These are phyloP conservation scores for Allacma fusca DNA, from an alignment of 2,888 invertebrate species.

Conservation along the genomic window DNA sequence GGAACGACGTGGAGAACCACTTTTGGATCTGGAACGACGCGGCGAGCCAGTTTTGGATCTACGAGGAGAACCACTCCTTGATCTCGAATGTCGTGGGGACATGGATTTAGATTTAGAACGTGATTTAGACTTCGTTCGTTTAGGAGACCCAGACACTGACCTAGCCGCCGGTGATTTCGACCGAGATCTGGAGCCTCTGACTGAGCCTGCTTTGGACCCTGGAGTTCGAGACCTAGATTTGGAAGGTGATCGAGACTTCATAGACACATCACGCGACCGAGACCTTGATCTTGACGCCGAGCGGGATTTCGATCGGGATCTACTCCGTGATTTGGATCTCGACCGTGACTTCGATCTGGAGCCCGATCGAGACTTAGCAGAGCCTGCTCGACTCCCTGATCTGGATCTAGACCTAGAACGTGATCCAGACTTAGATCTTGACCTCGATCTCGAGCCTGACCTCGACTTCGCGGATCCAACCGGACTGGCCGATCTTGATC, in stretches of 20 bases:
- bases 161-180: constrained; percentile 45
- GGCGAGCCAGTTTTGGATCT: constrained; percentile 35
- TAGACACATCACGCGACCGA: constrained; percentile 59
- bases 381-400: not conserved
- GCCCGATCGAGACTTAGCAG: not conserved
- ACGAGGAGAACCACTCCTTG: constrained; percentile 58
- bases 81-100: constrained; percentile 56
- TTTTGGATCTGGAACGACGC: constrained; percentile 55
- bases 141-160: constrained; percentile 60
- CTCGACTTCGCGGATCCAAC: constrained; percentile 16
- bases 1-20: constrained; percentile 48
- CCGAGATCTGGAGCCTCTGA: not conserved
- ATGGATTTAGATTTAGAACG: constrained; percentile 60
- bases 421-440: not conserved
- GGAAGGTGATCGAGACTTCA: constrained; percentile 53
- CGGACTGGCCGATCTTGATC: not conserved
- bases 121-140: constrained; percentile 19
- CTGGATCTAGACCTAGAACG: constrained; percentile 14
- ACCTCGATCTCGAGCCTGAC: constrained; percentile 9
- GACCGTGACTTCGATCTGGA: constrained; percentile 23
- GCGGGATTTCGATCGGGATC: constrained; percentile 13
- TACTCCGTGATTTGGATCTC: not conserved
- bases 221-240: constrained; percentile 7
- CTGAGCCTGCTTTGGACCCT: not conserved
- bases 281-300: constrained; percentile 57